phyloP scores from a whole-genome alignment of 2,113 vertebrate genomes.

The Etheostoma cragini region DNA sequence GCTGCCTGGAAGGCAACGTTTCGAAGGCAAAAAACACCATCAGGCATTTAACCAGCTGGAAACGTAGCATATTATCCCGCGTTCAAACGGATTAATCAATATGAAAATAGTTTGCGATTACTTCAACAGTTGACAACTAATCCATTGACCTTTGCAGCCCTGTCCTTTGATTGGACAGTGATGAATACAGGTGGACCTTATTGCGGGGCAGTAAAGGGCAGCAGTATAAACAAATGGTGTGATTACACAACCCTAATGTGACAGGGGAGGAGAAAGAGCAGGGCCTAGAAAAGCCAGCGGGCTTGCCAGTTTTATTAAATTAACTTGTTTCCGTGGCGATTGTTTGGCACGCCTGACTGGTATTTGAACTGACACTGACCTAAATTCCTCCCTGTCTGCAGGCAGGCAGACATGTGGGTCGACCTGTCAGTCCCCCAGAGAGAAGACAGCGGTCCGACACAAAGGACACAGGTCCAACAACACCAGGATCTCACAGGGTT shows the following conservation, averaged over 20 bases:
- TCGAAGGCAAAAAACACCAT: too few relatives aligned
- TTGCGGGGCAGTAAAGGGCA: conserved; percentile 48
- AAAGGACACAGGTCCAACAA: too few relatives aligned
- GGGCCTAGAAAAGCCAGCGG: not conserved
- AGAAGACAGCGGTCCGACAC: conserved; percentile 7
- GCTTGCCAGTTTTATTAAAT: conserved; percentile 28
- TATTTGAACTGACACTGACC: conserved; percentile 66
- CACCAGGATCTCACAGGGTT: too few relatives aligned
- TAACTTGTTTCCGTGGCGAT: conserved; percentile 35
- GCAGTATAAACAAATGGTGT: conserved; percentile 50
- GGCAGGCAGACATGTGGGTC: not conserved
- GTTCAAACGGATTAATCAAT: too few relatives aligned
- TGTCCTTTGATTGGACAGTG: conserved; percentile 58
- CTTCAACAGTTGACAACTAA: too few relatives aligned
- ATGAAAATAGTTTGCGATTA: too few relatives aligned
- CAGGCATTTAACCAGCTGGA: too few relatives aligned
- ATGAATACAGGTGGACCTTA: conserved; percentile 60
- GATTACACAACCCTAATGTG: conserved; percentile 60
- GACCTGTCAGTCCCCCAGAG: conserved; percentile 18
- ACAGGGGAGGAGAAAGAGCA: conserved; percentile 16
- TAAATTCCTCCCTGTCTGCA: conserved; percentile 48
- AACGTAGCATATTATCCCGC: too few relatives aligned
- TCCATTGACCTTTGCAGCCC: not conserved
- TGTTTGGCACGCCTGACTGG: conserved; percentile 47
- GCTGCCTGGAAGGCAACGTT: too few relatives aligned